Conservation (phyloP, 2,113 vertebrate genomes). For the Dinomys branickii region DNA sequence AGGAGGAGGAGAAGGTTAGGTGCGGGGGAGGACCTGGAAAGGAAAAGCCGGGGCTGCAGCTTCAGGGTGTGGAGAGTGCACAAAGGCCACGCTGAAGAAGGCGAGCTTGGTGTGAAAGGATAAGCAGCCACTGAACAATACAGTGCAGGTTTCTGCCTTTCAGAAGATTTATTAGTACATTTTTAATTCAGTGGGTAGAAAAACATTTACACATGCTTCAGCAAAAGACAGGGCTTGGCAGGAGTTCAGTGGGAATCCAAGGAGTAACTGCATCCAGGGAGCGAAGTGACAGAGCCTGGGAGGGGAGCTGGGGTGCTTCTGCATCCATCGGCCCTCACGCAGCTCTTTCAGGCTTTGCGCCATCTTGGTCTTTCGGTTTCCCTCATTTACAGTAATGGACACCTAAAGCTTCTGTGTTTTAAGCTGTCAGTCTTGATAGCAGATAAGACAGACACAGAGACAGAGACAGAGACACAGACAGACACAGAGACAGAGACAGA, state of each 20-base stretch:
- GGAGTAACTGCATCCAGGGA: background rate
- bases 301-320: fast-evolving
- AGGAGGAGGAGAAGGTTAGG: no score
- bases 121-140: background rate
- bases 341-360: background rate
- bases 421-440: background rate
- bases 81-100: background rate
- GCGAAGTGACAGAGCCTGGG: background rate
- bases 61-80: background rate
- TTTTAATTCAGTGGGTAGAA: background rate
- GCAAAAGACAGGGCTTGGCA: background rate
- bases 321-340: fast-evolving
- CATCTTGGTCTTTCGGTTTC: background rate
- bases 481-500: background rate
- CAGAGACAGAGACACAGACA: background rate
- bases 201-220: background rate
- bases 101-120: no score
- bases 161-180: background rate
- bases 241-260: background rate
- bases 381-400: background rate
- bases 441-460: background rate
- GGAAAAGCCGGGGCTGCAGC: background rate
- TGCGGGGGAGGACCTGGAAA: background rate
- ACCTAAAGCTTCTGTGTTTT: background rate
- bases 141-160: background rate